Evolutionary conservation across 1,140 invertebrate species (phyloP).

Genomic region (Parasteatoda tepidariorum): DNA sequence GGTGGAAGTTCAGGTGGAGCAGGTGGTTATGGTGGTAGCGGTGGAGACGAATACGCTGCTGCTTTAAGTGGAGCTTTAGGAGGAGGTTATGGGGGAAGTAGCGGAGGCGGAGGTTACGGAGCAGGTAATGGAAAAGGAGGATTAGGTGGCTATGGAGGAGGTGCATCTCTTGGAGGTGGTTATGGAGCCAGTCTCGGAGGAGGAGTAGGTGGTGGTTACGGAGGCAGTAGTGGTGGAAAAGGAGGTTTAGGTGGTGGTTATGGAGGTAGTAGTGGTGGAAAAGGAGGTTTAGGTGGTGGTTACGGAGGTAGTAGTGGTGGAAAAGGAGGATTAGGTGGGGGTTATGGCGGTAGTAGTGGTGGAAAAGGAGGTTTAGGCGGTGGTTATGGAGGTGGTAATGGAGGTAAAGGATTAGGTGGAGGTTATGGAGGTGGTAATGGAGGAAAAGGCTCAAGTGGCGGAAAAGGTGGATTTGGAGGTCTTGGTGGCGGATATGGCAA

Average conservation of each 20-base stretch:
- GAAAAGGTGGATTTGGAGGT: conserved; percentile 1
- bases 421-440: conserved; percentile 3
- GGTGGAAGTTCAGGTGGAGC: conserved; percentile 3
- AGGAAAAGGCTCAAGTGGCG: neutral
- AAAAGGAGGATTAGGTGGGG: neutral
- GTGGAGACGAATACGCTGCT: conserved; percentile 30
- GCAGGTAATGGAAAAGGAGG: neutral
- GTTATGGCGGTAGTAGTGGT: neutral
- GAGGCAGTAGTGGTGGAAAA: neutral
- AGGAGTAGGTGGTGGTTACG: neutral
- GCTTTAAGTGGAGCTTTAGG: conserved; percentile 16
- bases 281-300: neutral
- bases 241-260: conserved; percentile 6
- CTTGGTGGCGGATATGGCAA: conserved; percentile 21
- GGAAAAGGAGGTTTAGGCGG: conserved; percentile 5
- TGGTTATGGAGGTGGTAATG: conserved; percentile 41
- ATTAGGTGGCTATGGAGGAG: conserved; percentile 3
- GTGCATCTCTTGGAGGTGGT: conserved; percentile 4
- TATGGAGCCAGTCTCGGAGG: conserved; percentile 10
- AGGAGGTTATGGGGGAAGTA: neutral
- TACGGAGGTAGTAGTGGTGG: neutral
- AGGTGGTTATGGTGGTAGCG: conserved; percentile 20
- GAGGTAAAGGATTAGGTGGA: conserved; percentile 25
- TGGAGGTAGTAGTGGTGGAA: neutral
- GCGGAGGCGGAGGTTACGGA: conserved; percentile 9